Evolutionary conservation across 2,113 vertebrate genomes (phyloP).

Genomic region (Tragelaphus imberbis): DNA sequence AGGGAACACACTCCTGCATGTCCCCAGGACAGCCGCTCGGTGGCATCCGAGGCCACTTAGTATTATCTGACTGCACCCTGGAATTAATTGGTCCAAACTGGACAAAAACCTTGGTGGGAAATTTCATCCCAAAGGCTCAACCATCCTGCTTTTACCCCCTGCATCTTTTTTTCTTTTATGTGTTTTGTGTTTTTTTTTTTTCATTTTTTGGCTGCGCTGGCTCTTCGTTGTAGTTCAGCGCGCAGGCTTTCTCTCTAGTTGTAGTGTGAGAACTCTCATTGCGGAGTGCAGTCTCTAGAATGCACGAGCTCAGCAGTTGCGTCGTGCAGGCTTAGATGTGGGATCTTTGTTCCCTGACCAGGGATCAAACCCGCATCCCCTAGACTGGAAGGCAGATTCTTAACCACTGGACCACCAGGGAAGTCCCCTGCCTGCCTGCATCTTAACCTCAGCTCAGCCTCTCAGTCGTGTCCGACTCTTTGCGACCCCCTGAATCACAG

Average conservation of each 20-base stretch:
- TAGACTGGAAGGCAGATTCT: background rate
- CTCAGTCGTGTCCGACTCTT: too few species aligned
- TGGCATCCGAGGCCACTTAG: background rate
- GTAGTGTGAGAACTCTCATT: background rate
- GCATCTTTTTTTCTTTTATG: background rate
- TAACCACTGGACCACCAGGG: background rate
- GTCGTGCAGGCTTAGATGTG: background rate
- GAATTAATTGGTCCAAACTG: background rate
- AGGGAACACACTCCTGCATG: background rate
- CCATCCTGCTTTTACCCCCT: background rate
- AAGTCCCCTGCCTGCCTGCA: background rate
- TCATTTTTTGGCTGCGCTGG: background rate
- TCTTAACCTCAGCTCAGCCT: too few species aligned
- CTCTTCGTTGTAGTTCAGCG: background rate
- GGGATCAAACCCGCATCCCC: background rate
- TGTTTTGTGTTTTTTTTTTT: background rate
- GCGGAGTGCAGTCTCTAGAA: background rate
- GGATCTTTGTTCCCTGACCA: background rate
- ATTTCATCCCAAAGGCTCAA: background rate
- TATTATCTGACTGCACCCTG: accelerated
- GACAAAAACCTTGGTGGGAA: accelerated
- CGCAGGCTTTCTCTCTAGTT: background rate
- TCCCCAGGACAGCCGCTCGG: background rate
- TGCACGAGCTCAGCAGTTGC: background rate
- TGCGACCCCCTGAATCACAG: too few species aligned